phyloP scores from a whole-genome alignment of 2,113 vertebrate species.

The Cephalophus harveyi region DNA sequence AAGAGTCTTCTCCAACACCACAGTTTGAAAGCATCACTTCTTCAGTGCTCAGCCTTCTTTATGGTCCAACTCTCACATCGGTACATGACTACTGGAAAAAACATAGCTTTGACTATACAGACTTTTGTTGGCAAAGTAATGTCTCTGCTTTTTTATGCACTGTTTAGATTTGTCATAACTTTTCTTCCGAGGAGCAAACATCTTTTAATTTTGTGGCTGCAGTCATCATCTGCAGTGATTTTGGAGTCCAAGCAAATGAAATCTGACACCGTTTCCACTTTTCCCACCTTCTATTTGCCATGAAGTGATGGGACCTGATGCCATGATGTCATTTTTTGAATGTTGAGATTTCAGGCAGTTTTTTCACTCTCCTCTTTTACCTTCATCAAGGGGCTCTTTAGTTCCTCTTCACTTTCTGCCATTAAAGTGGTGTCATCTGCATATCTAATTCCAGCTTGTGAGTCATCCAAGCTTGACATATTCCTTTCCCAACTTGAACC shows the following conservation, averaged over 20 bases:
- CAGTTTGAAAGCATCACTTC: neutral
- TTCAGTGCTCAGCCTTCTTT: neutral
- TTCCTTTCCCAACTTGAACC: neutral
- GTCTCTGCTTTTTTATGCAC: neutral
- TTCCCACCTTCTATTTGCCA: neutral
- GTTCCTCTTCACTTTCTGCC: neutral
- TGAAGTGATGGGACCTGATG: neutral
- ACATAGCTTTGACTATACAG: neutral
- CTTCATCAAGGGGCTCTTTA: neutral
- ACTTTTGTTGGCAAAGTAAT: neutral
- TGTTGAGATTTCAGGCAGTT: neutral
- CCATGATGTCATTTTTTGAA: neutral
- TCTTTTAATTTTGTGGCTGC: neutral
- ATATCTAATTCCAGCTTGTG: neutral
- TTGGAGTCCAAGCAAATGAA: neutral
- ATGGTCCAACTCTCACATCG: neutral
- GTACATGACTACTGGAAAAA: neutral
- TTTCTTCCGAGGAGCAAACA: neutral
- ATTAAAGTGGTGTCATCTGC: neutral
- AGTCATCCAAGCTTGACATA: neutral
- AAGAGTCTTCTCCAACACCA: neutral
- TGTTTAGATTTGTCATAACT: neutral
- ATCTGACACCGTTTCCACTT: neutral
- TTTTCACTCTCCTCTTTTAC: neutral
- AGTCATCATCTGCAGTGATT: neutral